Evolutionary conservation across 2,113 vertebrate genomes (phyloP), one percentile per base, ranked within the genome.

Genomic region (Oncorhynchus tshawytscha): DNA sequence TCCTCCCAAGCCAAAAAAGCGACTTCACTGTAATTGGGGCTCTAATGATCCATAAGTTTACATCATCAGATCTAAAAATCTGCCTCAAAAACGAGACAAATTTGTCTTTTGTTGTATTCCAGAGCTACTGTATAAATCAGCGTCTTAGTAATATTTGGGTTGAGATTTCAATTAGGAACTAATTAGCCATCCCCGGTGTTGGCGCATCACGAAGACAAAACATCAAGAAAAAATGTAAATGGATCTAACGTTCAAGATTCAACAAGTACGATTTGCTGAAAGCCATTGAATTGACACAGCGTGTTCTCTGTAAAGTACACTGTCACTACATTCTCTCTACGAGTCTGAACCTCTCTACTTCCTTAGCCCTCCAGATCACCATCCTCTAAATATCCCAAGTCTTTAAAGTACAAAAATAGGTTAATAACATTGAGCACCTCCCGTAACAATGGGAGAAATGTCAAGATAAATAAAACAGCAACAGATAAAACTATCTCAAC

Each of bases 401-500:
- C 69, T 13, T 70, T 9, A 0, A 67, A 72, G 72, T 65, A 62
- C 59, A 77, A 51, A 83, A 81, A 72, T 9, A 79, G 72, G 75
- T 64, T 70, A 60, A 54, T 70, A 60, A 54, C 57, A 57, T 27
- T 77, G 72, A 67, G 78, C 73, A 70, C 45, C 82, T 87, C 88
- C 85, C 81, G 75, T 2, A 82, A 85, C 60, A 72, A 82, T 25
- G 18, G 79, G 76, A 79, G 75, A 20, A 20, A 13, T 29, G 74
- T 81, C 78, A 77, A 79, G 75, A 24, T 1, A 80, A 72, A 69
- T 15, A 81, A 73, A 78, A 25, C 9, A 54, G 79, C 70, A 62
- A 80, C 60, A 11, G 83, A 72, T 57, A 48, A 86, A 72, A n/a
- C 84, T 83, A 88, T 31, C 0, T 39, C 67, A 83, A 87, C 87